Evolutionary conservation across 2,797 vertebrate genomes (phyloP), one percentile per base, ranked within the genome.

Genomic region (Spondyliosoma cantharus): DNA sequence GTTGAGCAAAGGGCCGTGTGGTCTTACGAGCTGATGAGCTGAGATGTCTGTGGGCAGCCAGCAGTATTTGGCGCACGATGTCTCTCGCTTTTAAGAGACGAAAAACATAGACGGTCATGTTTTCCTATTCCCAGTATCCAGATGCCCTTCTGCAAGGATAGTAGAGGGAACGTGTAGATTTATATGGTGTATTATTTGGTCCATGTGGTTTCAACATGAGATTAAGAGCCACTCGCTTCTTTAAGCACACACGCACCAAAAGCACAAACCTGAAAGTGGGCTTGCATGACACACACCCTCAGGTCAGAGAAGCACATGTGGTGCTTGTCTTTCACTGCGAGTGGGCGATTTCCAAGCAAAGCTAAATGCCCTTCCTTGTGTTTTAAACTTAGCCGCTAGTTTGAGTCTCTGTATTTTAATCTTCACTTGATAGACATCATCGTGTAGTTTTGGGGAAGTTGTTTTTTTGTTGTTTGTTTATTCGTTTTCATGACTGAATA

Each of bases 1-100:
- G 81, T 79, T 71, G 80, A 93, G 91, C 85, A 71, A 74, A 65
- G 72, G 80, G 45, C 78, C 70, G 48, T 85, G 84, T 82, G 90
- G 88, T 89, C 87, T 75, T 74, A 83, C 70, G 62, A 80, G 82
- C 87, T 92, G 93, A 94, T 89, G 91, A 93, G 90, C 86, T 90
- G 91, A 86, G 84, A 91, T 89, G 82, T 91, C 78, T 90, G 84
- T 53, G 84, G 90, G 88, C 86, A 90, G 91, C 86, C 86, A 83
- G 85, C 85, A 82, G 72, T 60, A 53, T 88, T 87, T 93, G 93
- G 92, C 90, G 83, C 71, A 76, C 90, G 79, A 81, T 71, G 81
- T 75, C 82, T 86, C 88, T 83, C 84, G 84, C n/a, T 90, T 93
- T 89, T 80, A 88, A 78, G 79, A 91, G 82, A 91, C 22, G 75